Evolutionary conservation across 2,888 invertebrate species (phyloP).

Genomic region (Drosophila maculinotata): DNA sequence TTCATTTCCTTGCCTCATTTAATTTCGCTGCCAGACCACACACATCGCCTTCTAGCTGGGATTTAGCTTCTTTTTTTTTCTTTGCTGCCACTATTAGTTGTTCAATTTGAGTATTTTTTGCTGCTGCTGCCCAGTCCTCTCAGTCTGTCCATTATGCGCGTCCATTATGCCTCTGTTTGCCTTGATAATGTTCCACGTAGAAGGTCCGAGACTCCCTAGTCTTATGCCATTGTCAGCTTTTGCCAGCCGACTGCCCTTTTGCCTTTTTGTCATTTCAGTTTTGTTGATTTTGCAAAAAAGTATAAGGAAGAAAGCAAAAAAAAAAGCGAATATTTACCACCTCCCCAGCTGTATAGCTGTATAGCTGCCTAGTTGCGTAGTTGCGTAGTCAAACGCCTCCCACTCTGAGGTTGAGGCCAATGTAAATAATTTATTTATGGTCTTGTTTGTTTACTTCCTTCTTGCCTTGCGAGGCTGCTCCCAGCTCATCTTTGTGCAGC

Average conservation of each 20-base stretch:
- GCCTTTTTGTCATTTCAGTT: slow-evolving; percentile 80
- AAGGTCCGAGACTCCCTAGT: slow-evolving; percentile 8
- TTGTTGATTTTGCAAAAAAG: slow-evolving; percentile 78
- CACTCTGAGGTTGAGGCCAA: slow-evolving; percentile 32
- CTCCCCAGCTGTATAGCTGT: slow-evolving; percentile 36
- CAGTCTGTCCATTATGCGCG: slow-evolving; percentile 47
- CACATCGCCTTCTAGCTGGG: slow-evolving; percentile 44
- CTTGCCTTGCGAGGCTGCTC: slow-evolving; percentile 34
- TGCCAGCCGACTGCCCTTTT: slow-evolving; percentile 59
- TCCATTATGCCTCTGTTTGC: slow-evolving; percentile 78
- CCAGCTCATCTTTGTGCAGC: slow-evolving; percentile 18
- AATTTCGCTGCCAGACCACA: slow-evolving; percentile 61
- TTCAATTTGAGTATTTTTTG: slow-evolving; percentile 44
- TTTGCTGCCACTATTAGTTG: slow-evolving; percentile 63
- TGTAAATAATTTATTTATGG: slow-evolving; percentile 79
- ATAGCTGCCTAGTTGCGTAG: slow-evolving; percentile 21
- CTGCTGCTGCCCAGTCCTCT: slow-evolving; percentile 3
- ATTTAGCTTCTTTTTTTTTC: slow-evolving; percentile 9
- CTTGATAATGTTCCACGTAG: slow-evolving; percentile 69
- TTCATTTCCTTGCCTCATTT: slow-evolving; percentile 58
- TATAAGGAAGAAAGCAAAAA: slow-evolving; percentile 4
- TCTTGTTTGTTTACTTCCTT: slow-evolving; percentile 70
- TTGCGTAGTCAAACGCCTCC: slow-evolving; percentile 21
- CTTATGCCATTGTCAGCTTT: slow-evolving; percentile 56
- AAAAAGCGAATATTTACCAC: slow-evolving; percentile 47